Base-by-base conservation (phyloP, 2,888 invertebrate genomes). In the Silvanus unidentatus region DNA sequence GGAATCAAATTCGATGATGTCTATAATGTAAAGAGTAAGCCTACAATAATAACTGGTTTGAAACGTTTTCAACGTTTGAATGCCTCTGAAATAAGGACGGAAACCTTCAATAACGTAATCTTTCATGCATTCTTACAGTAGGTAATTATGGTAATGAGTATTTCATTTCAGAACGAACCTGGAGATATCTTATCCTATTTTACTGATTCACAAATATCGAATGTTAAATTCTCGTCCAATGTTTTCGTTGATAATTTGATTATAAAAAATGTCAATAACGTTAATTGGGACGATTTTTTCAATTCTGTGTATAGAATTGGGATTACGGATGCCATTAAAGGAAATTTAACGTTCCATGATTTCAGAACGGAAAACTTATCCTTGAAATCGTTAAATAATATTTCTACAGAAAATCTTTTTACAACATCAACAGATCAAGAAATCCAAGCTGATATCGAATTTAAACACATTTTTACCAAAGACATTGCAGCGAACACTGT, bases 401-500 rank as follows among this genome's bases (percentile, higher is more conserved):
- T 59, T 2, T 22, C 48, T 16, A 44, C 54, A 27, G 46, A 53
- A 8, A 41, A 59, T 13, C 49, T 68, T 9, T 43, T 70, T 22
- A 69, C 69, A n/a, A 58, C 54, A 34, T 51, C 63, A 34, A 68
- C 69, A 13, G 50, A 65, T 43, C 70, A 69, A 58, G 55, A 43
- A 3, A 51, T 68, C 9, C 47, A 51, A 16, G 62, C 69, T 2
- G 46, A 50, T n/a, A 48, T 70, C 4, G 50, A 56, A 16, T 62
- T 69, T 30, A 42, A 49, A 3, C 45, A 52, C 38, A 57, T 67
- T 15, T 44, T 57, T 35, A 55, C 57, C 2, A 16, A 44, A 11
- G 58, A 61, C 42, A 48, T 68, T 9, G 43, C 44, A 32, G 55
- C 55, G 2, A 45, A 54, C 15, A 53, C 43, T 29, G 50, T 65